Evolutionary conservation across 2,797 vertebrate genomes (phyloP), one percentile per base, ranked within the genome.

Genomic region (Megalops cyprinoides): DNA sequence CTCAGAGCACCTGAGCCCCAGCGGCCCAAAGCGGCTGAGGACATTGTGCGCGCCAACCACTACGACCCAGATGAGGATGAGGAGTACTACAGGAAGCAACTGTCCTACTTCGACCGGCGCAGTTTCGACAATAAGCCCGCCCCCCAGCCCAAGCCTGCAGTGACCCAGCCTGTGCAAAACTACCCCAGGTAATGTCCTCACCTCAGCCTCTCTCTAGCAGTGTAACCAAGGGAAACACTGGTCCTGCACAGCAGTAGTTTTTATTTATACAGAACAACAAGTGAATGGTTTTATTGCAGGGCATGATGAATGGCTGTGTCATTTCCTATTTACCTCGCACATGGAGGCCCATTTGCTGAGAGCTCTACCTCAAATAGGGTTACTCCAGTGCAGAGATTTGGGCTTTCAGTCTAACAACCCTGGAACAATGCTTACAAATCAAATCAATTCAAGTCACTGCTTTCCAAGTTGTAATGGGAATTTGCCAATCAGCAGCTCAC

Each of bases 11-110:
- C 97, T 39, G 98, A 99, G 93, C 97, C 97, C 55, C 98, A 99
- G 85, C 97, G 97, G 93, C 95, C 92, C 3, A 97, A 97, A 88
- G 92, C 96, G 0, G 91, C 94, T 53, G 97, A 99, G 82, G 97
- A 98, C 48, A 90, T 96, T 0, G 90, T 95, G 60, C 97, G 96
- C 49, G 90, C 96, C 62, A 98, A 98, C 87, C 97, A 97, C 85
- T 98, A 98, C 0, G 97, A 98, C 83, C 96, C 95, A 0, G 97
- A 99, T 58, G 98, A 99, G 65, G 98, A 99, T 23, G 98, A 99
- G 84, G 98, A 99, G 71, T 98, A 97, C 82, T 99, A 99, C 79
- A 95, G 97, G 75, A 99, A 99, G 84, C 98, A 99, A 91, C 93
- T 99, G 85, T 99, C 98, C 0, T 99, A 97, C 90, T 99, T 99